Conservation (phyloP, 37 sponge, comb jelly and placozoan genomes). For the Chondrosia reniformis region DNA sequence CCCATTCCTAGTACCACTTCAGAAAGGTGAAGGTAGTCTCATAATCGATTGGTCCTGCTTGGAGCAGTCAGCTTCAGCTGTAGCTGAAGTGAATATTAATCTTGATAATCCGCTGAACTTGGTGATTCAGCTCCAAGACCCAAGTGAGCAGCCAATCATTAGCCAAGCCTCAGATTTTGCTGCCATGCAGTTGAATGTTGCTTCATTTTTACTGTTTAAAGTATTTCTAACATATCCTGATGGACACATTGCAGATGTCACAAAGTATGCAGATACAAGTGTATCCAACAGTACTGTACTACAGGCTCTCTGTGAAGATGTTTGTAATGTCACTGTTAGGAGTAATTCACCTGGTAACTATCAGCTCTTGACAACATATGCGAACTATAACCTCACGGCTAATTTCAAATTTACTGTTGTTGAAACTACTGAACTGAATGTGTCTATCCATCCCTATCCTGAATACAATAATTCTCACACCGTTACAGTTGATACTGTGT, state of each 20-base stretch:
- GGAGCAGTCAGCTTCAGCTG: neutral
- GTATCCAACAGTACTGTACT: neutral
- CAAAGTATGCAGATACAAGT: neutral
- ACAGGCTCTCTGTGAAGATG: neutral
- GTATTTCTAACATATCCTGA: conserved; percentile 10
- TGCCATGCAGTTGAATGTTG: too few relatives aligned
- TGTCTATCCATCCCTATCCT: conserved; percentile 14
- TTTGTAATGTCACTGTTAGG: neutral
- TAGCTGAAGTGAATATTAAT: too few relatives aligned
- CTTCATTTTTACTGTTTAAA: too few relatives aligned
- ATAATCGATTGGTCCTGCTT: neutral
- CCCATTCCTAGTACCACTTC: neutral
- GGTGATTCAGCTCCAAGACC: too few relatives aligned
- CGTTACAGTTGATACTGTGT: neutral
- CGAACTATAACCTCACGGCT: neutral
- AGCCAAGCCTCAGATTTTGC: too few relatives aligned
- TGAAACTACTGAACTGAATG: neutral
- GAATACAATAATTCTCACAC: neutral
- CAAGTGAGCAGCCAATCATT: too few relatives aligned
- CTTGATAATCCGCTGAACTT: too few relatives aligned
- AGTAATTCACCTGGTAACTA: too few relatives aligned
- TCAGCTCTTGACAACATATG: neutral
- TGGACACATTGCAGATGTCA: neutral
- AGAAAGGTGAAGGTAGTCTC: neutral
- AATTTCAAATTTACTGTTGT: neutral